A percentile compares a stretch with the other conserved stretches of the same genome.
Conservation (phyloP, 2,888 invertebrate species). For the Enoplolaimus lenunculus region DNA sequence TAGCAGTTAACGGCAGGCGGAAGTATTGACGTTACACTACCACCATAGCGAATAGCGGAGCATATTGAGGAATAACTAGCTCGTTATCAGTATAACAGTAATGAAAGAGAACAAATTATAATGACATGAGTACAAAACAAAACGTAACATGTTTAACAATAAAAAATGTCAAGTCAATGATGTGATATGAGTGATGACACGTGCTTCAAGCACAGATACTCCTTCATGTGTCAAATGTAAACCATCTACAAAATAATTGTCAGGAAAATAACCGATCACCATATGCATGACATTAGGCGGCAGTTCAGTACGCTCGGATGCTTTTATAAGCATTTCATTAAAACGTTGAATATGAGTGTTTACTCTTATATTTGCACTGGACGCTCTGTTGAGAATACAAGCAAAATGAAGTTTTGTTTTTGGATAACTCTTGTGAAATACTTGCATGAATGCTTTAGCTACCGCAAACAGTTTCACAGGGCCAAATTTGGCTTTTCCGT, state of each 20-base stretch:
- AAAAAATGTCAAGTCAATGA: not conserved
- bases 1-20: no score
- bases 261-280: not conserved
- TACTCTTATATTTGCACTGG: not conserved
- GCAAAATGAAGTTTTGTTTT: not conserved
- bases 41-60: no score
- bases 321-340: not conserved
- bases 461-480: not conserved
- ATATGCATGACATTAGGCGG: not conserved
- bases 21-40: no score
- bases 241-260: not conserved
- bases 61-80: no score
- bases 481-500: not conserved
- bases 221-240: not conserved
- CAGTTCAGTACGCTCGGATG: not conserved
- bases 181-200: not conserved
- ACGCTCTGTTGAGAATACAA: not conserved
- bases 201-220: not conserved
- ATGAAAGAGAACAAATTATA: no score
- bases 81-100: no score
- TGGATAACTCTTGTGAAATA: not conserved
- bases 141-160: no score
- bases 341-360: not conserved
- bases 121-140: no score
- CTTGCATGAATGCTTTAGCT: not conserved